Evolutionary conservation across 2,797 vertebrate genomes (phyloP).

Genomic region (Onychomys arenicola): DNA sequence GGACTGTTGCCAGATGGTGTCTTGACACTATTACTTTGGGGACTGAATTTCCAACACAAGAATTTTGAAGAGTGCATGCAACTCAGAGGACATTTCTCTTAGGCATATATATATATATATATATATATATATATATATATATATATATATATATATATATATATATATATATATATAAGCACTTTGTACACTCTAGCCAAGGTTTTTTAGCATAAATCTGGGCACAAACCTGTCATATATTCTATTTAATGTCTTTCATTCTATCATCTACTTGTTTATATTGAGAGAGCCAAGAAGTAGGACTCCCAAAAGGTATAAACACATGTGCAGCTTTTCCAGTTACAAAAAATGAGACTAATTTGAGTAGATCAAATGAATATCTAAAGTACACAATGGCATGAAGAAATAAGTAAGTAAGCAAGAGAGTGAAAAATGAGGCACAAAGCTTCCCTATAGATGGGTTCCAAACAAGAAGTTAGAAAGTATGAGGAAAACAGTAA

Average conservation of each 20-base stretch:
- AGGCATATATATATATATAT: too few species aligned
- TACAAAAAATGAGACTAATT: background rate
- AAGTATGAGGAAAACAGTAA: background rate
- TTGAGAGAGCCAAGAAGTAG: background rate
- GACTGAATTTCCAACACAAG: background rate
- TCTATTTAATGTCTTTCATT: too few species aligned
- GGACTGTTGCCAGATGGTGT: background rate
- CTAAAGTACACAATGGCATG: background rate
- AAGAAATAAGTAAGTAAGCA: background rate
- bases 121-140: too few species aligned
- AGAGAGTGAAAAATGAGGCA: background rate
- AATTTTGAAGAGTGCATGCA: background rate
- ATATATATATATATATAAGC: too few species aligned
- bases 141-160: too few species aligned
- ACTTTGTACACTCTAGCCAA: too few species aligned
- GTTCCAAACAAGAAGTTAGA: background rate
- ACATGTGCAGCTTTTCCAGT: background rate
- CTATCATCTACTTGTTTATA: background rate
- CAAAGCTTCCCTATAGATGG: background rate
- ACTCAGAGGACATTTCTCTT: background rate
- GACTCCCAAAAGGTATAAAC: background rate
- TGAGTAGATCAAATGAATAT: background rate
- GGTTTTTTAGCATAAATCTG: too few species aligned
- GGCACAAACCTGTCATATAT: too few species aligned
- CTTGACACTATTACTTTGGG: background rate